Evolutionary conservation across 2,797 vertebrate genomes (phyloP).

Genomic region (Orientallactaga sibirica): DNA sequence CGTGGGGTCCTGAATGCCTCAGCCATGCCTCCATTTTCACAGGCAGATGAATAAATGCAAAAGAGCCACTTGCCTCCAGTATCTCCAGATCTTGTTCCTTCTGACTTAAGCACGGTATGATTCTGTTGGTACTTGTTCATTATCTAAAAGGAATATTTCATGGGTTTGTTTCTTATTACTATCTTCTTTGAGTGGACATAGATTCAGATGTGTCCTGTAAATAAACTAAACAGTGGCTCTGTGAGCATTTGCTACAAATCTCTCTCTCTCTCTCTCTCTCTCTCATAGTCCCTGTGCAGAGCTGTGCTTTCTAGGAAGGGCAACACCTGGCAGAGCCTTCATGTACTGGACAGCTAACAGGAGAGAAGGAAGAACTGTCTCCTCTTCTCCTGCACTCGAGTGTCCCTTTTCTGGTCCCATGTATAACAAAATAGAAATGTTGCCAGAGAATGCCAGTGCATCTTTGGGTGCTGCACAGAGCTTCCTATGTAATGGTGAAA

Average conservation of each 20-base stretch:
- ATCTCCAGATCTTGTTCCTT: not conserved
- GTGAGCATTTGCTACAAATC: not conserved
- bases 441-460: too few species aligned
- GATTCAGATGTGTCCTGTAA: not conserved
- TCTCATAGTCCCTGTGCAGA: too few species aligned
- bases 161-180: not conserved
- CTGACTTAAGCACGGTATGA: not conserved
- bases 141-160: not conserved
- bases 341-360: not conserved
- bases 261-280: not conserved
- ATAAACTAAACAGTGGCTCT: not conserved
- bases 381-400: not conserved
- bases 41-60: not conserved
- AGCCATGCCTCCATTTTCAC: not conserved
- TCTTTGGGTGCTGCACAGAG: too few species aligned
- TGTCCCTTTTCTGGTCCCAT: not conserved
- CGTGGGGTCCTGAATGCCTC: too few species aligned
- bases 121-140: rapidly evolving
- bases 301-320: not conserved
- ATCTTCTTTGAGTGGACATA: not conserved
- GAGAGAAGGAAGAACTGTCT: not conserved
- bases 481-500: not conserved
- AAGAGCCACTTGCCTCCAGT: not conserved
- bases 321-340: too few species aligned
- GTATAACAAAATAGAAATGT: not conserved